Evolutionary conservation across 2,888 invertebrate genomes (phyloP).

Genomic region (Andricus quercusramuli): DNA sequence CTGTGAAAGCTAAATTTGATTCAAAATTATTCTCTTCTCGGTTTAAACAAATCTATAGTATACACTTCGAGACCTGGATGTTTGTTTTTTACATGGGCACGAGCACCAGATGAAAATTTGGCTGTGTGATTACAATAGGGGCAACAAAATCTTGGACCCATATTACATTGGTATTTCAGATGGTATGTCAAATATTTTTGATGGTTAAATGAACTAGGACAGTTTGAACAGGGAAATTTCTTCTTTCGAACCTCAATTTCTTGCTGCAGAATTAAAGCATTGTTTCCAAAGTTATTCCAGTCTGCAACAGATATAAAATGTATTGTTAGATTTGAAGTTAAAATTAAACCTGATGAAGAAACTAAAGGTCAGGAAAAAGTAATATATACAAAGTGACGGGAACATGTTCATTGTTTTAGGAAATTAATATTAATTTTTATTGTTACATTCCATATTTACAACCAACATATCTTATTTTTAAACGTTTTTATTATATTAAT

Average conservation of each 20-base stretch:
- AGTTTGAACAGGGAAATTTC: slow-evolving; percentile 68
- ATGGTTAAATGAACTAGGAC: slow-evolving; percentile 68
- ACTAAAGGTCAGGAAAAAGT: neutral
- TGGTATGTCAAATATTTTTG: slow-evolving; percentile 72
- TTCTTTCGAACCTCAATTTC: neutral
- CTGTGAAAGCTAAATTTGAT: neutral
- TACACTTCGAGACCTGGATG: slow-evolving; percentile 62
- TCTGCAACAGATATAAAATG: slow-evolving; percentile 28
- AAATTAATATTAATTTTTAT: neutral
- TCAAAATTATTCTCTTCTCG: neutral
- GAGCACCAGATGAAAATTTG: slow-evolving; percentile 69
- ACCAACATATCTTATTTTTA: neutral
- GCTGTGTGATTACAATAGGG: slow-evolving; percentile 71
- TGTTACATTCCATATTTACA: neutral
- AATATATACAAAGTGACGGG: neutral
- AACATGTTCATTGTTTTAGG: neutral
- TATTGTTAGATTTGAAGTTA: neutral
- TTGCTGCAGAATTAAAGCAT: neutral
- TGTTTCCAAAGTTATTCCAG: neutral
- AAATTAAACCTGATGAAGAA: neutral
- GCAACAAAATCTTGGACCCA: slow-evolving; percentile 76
- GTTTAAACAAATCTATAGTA: slow-evolving; percentile 61
- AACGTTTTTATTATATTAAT: neutral
- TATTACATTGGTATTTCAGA: slow-evolving; percentile 75
- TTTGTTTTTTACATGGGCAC: slow-evolving; percentile 68